These are phyloP conservation scores for Plebejus anna DNA, from an alignment of 2,888 invertebrate genomes.

Conservation along the genomic window DNA sequence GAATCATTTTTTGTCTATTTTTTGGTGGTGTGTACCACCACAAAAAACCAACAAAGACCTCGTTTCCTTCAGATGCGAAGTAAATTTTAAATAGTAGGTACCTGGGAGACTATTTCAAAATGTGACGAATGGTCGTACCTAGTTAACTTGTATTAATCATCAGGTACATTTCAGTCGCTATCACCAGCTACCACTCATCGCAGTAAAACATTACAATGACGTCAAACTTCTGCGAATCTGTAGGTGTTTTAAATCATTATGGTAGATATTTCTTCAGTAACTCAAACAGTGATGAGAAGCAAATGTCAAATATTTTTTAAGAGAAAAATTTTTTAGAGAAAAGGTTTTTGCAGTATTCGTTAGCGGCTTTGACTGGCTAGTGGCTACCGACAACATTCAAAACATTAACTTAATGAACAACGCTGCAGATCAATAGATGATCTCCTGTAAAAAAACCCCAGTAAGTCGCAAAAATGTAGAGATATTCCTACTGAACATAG, in stretches of 20 bases:
- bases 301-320: not conserved
- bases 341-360: no score
- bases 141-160: not conserved
- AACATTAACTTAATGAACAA: no score
- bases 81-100: not conserved
- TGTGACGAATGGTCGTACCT: not conserved
- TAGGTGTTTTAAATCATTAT: not conserved
- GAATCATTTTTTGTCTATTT: not conserved
- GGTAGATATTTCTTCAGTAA: not conserved
- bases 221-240: not conserved
- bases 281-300: not conserved
- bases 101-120: not conserved
- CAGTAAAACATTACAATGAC: not conserved
- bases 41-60: constrained; percentile 12
- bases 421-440: no score
- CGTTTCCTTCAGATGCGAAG: not conserved
- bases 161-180: not conserved
- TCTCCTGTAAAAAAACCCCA: no score
- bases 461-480: not conserved
- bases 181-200: not conserved
- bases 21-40: not conserved
- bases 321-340: no score
- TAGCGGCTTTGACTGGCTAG: no score
- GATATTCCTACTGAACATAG: not conserved
- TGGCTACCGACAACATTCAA: no score